Percentiles rank a stretch among this genome's conserved stretches.
These are phyloP conservation scores for Herminia tarsipennalis DNA, from an alignment of 2,888 invertebrate species.

Conservation along the genomic window DNA sequence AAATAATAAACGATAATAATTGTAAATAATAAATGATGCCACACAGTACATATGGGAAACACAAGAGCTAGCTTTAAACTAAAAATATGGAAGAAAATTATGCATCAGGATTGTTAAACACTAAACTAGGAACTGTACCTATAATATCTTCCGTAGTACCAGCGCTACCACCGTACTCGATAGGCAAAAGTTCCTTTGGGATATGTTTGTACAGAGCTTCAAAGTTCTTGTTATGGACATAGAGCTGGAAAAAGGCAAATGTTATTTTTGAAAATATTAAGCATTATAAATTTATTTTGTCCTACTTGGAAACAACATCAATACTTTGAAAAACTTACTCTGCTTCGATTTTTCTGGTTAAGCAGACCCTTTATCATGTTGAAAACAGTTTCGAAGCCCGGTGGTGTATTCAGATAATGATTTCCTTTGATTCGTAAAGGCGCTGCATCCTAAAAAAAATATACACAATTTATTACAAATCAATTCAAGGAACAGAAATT, in stretches of 20 bases:
- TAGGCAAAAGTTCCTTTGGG: slow-evolving; percentile 80
- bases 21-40: too few species aligned
- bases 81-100: not conserved
- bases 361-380: slow-evolving; percentile 81
- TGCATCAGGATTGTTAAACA: not conserved
- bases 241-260: slow-evolving; percentile 52
- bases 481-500: too few species aligned
- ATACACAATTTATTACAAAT: too few species aligned
- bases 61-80: not conserved
- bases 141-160: slow-evolving; percentile 70
- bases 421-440: slow-evolving; percentile 84
- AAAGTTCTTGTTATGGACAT: slow-evolving; percentile 50
- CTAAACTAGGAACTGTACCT: slow-evolving; percentile 48
- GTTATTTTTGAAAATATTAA: too few species aligned
- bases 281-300: too few species aligned
- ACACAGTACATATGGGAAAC: too few species aligned
- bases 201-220: slow-evolving; percentile 71
- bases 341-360: slow-evolving; percentile 83
- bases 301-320: too few species aligned
- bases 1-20: too few species aligned
- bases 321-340: slow-evolving; percentile 57
- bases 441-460: slow-evolving; percentile 80
- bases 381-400: slow-evolving; percentile 84
- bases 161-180: slow-evolving; percentile 88
- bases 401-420: slow-evolving; percentile 84